Evolutionary conservation across 2,113 vertebrate species (phyloP).

Genomic region (Datnioides undecimradiatus): DNA sequence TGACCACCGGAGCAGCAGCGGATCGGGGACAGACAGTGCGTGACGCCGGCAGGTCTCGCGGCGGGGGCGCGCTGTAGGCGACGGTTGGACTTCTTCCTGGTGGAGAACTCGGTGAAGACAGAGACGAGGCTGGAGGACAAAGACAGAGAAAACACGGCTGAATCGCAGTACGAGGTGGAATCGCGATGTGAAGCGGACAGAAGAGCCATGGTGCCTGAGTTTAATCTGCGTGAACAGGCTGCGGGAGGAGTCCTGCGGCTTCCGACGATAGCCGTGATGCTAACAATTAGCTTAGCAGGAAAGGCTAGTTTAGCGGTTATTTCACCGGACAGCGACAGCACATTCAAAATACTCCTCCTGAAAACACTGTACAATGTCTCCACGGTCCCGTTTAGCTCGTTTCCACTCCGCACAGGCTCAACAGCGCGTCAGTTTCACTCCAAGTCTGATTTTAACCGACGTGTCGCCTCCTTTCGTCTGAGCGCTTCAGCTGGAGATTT

Average conservation of each 20-base stretch:
- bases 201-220: slow-evolving; percentile 65
- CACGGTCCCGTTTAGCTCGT: accelerated
- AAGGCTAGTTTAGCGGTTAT: slow-evolving; percentile 3
- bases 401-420: neutral
- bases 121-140: neutral
- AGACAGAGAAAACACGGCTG: neutral
- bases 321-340: neutral
- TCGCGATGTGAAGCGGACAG: slow-evolving; percentile 16
- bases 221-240: neutral
- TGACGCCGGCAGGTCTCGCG: slow-evolving; percentile 31
- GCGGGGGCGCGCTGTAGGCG: slow-evolving; percentile 31
- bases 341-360: neutral
- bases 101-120: slow-evolving; percentile 38
- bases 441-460: neutral
- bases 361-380: neutral
- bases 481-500: slow-evolving; percentile 67
- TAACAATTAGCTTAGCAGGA: slow-evolving; percentile 53
- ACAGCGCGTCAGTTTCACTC: neutral
- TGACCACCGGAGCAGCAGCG: neutral
- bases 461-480: neutral
- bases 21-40: slow-evolving; percentile 54
- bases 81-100: slow-evolving; percentile 64
- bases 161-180: neutral
- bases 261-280: neutral
- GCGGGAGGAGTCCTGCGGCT: neutral